Evolutionary conservation across 2,888 invertebrate species (phyloP), one percentile per base, ranked within the genome.

Genomic region (Axea sp.): DNA sequence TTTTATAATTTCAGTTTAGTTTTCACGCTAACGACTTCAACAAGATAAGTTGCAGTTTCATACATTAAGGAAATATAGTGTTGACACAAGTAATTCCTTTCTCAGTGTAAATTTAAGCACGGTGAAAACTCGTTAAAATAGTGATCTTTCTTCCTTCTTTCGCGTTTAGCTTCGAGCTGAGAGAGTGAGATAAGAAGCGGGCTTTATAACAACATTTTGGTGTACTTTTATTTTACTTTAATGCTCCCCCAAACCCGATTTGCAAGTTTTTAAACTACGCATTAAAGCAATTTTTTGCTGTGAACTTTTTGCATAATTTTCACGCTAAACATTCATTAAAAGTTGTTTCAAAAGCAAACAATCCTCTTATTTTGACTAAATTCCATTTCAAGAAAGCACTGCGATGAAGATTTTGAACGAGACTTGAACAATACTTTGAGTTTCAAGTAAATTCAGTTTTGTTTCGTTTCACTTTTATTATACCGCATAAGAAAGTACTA

Each of bases 21-120:
- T 47, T 24, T n/a, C 33, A 35, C n/a, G 39, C 37, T 60, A 69
- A 53, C 37, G 35, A 45, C 69, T 53, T 39, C 22, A 15, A n/a
- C 28, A 39, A 62, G 55, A 60, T 47, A 60, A 60, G 55, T 62
- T 47, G 31, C 31, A 37, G 43, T 60, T 62, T 69, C 60, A 69
- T 55, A 47, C 53, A 55, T 69, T 69, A 33, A 62, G 55, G 24
- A 62, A 69, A 55, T 55, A 45, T 33, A 69, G 69, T 55, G 69
- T 62, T 47, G 62, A 62, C 69, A 47, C 47, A 55, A 60, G 69
- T 62, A 69, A 69, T 69, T 47, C 62, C 53, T 55, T 41, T 49
- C 41, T 8, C 57, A 67, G 57, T 60, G 53, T 69, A 69, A 60
- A 60, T 69, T 69, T 69, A 62, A 62, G 60, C 55, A 60, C 60